Percentiles rank a stretch among this genome's conserved stretches.
These are phyloP conservation scores for Eupithecia tripunctaria DNA, from an alignment of 2,888 invertebrate genomes.

Conservation along the genomic window DNA sequence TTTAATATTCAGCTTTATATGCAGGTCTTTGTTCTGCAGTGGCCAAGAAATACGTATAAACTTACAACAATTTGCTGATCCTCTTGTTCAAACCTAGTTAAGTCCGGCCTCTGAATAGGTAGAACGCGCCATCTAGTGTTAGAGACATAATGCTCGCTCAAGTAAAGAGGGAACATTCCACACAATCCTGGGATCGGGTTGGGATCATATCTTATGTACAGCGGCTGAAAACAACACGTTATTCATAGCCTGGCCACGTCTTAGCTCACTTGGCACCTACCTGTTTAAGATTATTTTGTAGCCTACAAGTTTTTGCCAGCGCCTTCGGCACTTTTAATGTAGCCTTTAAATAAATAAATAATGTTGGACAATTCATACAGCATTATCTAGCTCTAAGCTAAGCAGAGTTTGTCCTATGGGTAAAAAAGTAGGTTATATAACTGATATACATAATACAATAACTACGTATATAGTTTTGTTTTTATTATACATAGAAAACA, in stretches of 20 bases:
- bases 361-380: too few relatives aligned
- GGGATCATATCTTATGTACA: constrained; percentile 76
- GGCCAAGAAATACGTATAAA: neutral
- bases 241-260: neutral
- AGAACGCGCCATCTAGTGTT: constrained; percentile 77
- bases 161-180: constrained; percentile 70
- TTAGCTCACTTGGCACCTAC: neutral
- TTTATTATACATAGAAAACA: too few relatives aligned
- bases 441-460: too few relatives aligned
- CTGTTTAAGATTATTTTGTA: neutral
- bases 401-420: too few relatives aligned
- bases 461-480: too few relatives aligned
- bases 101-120: constrained; percentile 63
- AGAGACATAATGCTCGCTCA: constrained; percentile 74
- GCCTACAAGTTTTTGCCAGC: too few relatives aligned
- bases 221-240: constrained; percentile 63
- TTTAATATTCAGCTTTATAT: neutral
- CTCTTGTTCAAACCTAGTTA: constrained; percentile 76
- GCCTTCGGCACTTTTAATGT: too few relatives aligned
- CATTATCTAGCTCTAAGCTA: too few relatives aligned
- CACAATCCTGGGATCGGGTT: constrained; percentile 74
- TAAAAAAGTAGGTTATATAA: too few relatives aligned
- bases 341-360: too few relatives aligned
- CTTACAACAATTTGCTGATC: constrained; percentile 64
- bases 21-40: neutral